These are phyloP conservation scores for Microtus richardsoni DNA, from an alignment of 2,113 vertebrate genomes.

Conservation along the genomic window DNA sequence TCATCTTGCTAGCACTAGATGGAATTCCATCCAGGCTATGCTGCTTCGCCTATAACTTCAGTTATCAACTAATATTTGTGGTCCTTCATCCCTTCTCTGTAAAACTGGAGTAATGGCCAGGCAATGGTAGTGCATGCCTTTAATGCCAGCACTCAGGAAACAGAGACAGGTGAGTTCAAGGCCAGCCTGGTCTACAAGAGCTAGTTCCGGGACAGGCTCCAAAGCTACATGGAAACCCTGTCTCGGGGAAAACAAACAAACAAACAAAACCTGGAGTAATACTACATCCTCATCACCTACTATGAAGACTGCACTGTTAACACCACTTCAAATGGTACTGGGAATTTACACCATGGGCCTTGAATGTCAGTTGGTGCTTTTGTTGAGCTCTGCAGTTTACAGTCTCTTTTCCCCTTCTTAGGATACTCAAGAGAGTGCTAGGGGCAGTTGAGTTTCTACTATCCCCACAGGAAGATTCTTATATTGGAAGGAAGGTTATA, in stretches of 20 bases:
- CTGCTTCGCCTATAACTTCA: not conserved
- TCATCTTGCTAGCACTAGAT: not conserved
- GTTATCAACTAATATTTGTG: no score
- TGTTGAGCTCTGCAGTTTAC: not conserved
- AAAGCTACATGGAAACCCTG: no score
- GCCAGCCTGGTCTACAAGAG: no score
- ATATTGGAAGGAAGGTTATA: constrained; percentile 14
- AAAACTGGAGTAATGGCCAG: not conserved
- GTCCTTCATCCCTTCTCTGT: not conserved
- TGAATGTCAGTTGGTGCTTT: not conserved
- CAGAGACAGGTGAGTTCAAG: no score
- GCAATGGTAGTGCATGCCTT: no score
- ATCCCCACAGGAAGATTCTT: constrained; percentile 30
- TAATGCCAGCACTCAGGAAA: no score
- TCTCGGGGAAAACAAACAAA: no score
- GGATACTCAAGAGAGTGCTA: not conserved
- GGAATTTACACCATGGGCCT: not conserved
- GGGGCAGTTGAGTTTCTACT: not conserved
- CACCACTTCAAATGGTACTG: not conserved
- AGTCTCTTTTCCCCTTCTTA: not conserved
- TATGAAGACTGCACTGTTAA: not conserved
- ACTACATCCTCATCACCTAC: not conserved
- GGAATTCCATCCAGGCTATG: not conserved
- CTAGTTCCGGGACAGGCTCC: no score
- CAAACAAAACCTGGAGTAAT: not conserved